Base-by-base conservation (phyloP, 2,113 vertebrate genomes). In the Hippocampus barbouri region DNA sequence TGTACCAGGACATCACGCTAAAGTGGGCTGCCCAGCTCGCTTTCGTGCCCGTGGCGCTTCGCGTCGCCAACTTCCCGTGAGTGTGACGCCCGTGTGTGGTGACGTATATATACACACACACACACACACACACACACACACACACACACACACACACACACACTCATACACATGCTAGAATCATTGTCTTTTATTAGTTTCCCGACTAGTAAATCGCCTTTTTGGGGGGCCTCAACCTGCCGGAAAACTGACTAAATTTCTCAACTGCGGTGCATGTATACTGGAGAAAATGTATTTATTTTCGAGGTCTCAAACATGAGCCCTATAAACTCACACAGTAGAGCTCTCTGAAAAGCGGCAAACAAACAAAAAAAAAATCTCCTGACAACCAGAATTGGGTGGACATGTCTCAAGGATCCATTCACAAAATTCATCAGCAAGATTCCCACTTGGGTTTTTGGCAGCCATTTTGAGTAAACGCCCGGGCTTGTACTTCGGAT, bases 11-110 rank as follows among this genome's bases (percentile, higher is more conserved):
- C 30, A 90, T 95, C 79, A 95, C 94, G 1, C 86, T 99, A 80
- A 97, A 94, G 88, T 99, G 97, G 97, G 96, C 94, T 5, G 83
- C 96, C 66, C 96, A 98, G 79, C 95, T 99, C 45, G 78, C 95
- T 38, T 94, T 93, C 1, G 59, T 94, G 75, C 96, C 97, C 34
- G 93, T 98, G 10, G 90, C 94, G 43, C 82, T 96, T 10, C 92
- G 92, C 74, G 86, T 98, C 63, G 95, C 92, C 0, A 95, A 90
- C 88, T 93, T 98, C 80, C 91, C 89, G 97, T 98, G 93, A 95
- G 97, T 93, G 75, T 21, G 68, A 45, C 20, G 25, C n/a, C 3
- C 18, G 20, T 25, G 23, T 34, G 60, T 18, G 27, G 27, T 62
- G 60, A 62, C 60, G 25, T 15, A n/a, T n/a, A n/a, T n/a, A n/a